phyloP scores from a whole-genome alignment of 2,797 vertebrate species.

The Catamblyrhynchus diadema region DNA sequence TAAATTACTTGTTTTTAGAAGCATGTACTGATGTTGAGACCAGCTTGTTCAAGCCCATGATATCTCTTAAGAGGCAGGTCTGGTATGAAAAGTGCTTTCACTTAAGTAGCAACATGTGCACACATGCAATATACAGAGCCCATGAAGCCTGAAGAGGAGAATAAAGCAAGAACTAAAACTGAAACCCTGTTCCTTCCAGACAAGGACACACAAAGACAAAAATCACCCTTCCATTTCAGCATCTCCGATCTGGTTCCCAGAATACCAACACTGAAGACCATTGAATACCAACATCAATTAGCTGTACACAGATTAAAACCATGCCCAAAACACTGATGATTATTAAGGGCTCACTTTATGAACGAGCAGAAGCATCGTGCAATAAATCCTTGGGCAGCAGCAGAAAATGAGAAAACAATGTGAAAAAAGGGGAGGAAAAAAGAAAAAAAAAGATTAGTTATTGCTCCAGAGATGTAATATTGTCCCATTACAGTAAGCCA shows the following conservation, averaged over 20 bases:
- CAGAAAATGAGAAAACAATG: background rate
- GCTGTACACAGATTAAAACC: slow-evolving; percentile 31
- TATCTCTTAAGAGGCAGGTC: slow-evolving; percentile 58
- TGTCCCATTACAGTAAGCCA: background rate
- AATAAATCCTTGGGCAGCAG: slow-evolving; percentile 49
- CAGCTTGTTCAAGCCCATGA: slow-evolving; percentile 10
- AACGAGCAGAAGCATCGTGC: slow-evolving; percentile 27
- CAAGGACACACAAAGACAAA: background rate
- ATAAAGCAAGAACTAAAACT: background rate
- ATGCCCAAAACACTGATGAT: slow-evolving; percentile 28
- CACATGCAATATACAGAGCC: slow-evolving; percentile 43
- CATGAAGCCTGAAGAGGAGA: background rate
- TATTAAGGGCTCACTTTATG: slow-evolving; percentile 45
- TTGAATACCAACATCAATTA: slow-evolving; percentile 11
- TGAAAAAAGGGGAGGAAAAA: background rate
- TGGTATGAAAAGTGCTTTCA: slow-evolving; percentile 46
- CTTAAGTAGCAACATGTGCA: background rate
- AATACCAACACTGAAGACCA: slow-evolving; percentile 10
- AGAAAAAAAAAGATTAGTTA: background rate
- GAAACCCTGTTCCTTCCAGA: background rate
- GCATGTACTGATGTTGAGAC: slow-evolving; percentile 66
- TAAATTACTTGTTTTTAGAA: background rate
- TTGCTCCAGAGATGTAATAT: background rate
- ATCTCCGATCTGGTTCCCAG: background rate
- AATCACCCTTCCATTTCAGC: slow-evolving; percentile 20